phyloP scores from a whole-genome alignment of 2,888 invertebrate species.

The Rhyacophila evoluta region DNA sequence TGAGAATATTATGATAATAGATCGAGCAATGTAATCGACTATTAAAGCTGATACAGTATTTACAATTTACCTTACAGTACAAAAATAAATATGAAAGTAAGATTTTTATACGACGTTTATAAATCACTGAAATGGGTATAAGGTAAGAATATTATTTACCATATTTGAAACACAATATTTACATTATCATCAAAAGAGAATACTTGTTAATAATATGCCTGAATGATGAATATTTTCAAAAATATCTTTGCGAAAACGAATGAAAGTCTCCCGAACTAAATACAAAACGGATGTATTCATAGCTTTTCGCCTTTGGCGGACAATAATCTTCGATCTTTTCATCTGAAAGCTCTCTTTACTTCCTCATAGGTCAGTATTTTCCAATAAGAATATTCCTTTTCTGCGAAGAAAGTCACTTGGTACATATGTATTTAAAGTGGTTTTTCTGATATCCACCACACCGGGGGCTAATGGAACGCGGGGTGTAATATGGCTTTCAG shows the following conservation, averaged over 20 bases:
- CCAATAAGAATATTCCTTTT: neutral
- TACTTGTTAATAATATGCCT: too few species aligned
- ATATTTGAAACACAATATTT: too few species aligned
- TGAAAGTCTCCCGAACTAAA: neutral
- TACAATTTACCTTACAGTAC: too few species aligned
- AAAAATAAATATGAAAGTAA: too few species aligned
- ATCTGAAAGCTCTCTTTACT: neutral
- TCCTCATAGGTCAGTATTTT: neutral
- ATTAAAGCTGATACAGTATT: too few species aligned
- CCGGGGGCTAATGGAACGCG: conserved; percentile 20
- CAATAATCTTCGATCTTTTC: conserved; percentile 18
- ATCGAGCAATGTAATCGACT: too few species aligned
- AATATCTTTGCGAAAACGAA: neutral
- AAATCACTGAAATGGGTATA: too few species aligned
- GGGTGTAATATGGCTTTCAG: neutral
- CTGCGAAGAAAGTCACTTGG: neutral
- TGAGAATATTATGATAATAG: too few species aligned
- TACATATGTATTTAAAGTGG: conserved; percentile 27
- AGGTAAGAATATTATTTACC: too few species aligned
- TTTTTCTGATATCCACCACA: conserved; percentile 27
- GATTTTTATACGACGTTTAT: too few species aligned
- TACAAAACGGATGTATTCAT: neutral
- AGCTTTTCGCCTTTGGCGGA: conserved; percentile 1
- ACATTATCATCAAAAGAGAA: too few species aligned
- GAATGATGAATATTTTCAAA: neutral